phyloP scores from a whole-genome alignment of 2,113 vertebrate genomes.

The Eurypyga helias region DNA sequence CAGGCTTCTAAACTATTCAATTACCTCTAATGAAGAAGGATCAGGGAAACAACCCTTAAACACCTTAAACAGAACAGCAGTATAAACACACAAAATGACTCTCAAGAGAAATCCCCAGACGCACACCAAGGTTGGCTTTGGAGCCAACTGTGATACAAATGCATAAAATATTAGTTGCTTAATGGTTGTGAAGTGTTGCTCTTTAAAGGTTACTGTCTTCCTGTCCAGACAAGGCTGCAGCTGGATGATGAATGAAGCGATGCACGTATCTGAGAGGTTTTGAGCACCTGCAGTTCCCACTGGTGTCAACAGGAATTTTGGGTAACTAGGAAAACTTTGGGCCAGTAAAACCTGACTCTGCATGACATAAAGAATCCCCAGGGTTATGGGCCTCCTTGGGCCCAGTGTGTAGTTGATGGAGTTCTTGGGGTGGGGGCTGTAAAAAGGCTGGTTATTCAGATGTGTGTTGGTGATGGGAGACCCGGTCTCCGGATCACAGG shows the following conservation, averaged over 20 bases:
- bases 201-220: slow-evolving; percentile 66
- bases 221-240: slow-evolving; percentile 51
- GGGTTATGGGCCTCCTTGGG: background rate
- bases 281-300: slow-evolving; percentile 42
- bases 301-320: slow-evolving; percentile 24
- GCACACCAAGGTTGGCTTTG: slow-evolving; percentile 54
- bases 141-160: slow-evolving; percentile 60
- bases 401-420: background rate
- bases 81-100: slow-evolving; percentile 54
- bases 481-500: background rate
- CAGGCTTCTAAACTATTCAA: slow-evolving; percentile 37
- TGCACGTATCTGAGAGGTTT: background rate
- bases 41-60: slow-evolving; percentile 55
- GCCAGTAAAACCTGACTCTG: slow-evolving; percentile 9
- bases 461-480: background rate
- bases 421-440: background rate
- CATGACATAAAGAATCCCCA: background rate
- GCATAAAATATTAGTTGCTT: slow-evolving; percentile 59
- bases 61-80: slow-evolving; percentile 53
- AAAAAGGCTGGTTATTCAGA: background rate
- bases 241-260: slow-evolving; percentile 17
- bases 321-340: background rate
- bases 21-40: slow-evolving; percentile 55
- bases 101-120: slow-evolving; percentile 61
- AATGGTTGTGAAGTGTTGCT: slow-evolving; percentile 58